Evolutionary conservation across 2,797 vertebrate species (phyloP).

Genomic region (Agapornis canus): DNA sequence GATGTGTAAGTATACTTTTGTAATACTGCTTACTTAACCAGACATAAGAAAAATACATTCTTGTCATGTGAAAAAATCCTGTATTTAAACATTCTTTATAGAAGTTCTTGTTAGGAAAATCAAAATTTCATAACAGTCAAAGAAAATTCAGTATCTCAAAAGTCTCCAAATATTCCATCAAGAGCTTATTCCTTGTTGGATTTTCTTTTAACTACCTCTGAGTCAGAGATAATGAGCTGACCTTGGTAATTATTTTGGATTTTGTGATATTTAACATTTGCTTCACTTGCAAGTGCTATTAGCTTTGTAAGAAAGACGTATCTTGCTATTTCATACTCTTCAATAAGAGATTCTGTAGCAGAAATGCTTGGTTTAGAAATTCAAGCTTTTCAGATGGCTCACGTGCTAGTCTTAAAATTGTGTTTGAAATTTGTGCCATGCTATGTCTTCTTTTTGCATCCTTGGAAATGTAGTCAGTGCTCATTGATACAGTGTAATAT

Average conservation of each 20-base stretch:
- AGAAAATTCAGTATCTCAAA: slow-evolving; percentile 15
- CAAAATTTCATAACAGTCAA: not conserved
- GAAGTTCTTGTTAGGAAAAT: not conserved
- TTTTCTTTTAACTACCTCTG: slow-evolving; percentile 46
- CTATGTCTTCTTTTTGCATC: not conserved
- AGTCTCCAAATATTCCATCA: slow-evolving; percentile 9
- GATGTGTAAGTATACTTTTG: not conserved
- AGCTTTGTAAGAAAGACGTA: not conserved
- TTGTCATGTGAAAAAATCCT: not conserved
- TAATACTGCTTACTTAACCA: not conserved
- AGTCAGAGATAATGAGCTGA: slow-evolving; percentile 59
- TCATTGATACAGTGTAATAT: not conserved
- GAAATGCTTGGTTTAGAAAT: not conserved
- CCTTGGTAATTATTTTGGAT: slow-evolving; percentile 42
- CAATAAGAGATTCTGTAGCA: not conserved
- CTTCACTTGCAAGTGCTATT: slow-evolving; percentile 21
- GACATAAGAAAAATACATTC: not conserved
- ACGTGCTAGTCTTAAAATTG: not conserved
- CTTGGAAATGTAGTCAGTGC: not conserved
- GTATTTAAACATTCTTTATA: not conserved
- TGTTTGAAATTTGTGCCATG: not conserved
- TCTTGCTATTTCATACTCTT: not conserved
- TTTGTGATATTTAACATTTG: slow-evolving; percentile 39
- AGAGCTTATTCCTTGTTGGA: not conserved
- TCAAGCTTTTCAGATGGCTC: not conserved